Evolutionary conservation across 2,113 vertebrate species (phyloP), one percentile per base, ranked within the genome.

Genomic region (Phyllostomus hastatus): DNA sequence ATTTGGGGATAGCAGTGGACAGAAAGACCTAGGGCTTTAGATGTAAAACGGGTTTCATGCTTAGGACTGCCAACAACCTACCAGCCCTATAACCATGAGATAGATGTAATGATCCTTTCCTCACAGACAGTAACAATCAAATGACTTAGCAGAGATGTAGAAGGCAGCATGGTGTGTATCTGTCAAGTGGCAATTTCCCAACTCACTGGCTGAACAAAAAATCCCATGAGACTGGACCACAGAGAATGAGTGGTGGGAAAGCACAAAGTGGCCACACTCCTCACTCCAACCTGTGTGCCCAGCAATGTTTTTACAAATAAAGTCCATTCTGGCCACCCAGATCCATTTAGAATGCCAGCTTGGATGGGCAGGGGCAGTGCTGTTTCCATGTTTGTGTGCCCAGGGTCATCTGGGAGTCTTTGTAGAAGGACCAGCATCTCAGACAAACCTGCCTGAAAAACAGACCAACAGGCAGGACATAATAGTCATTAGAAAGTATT

Each of bases 341-440:
- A 95, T 10, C 96, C 99, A 99, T 98, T 79, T 98, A 98, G 50
- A 76, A 89, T 95, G 99, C 99, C 19, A 99, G 90, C n/a, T 98
- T 97, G 15, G 95, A 97, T 0, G 98, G 97, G 31, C 98, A 98
- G 76, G 99, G 97, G 91, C 98, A 99, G 96, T 99, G 99, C 43
- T 91, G 98, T 93, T 98, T 99, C 99, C 99, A 99, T 0, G 98
- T 98, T 57, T 97, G 96, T 38, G 79, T 96, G 85, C 98, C 97
- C 33, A 98, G 50, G 4, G 90, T 95, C 41, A 98, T 17, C 26
- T 97, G 96, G 1, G 97, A 90, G 20, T 98, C 93, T 90, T 98
- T 99, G 96, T 98, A 99, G 89, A 99, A 99, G 28, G 97, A 97
- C 99, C 99, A 99, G 41, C 97, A 98, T 80, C 98, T 98, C 85